These are phyloP conservation scores for Labeo calbasu DNA, from an alignment of 2,797 vertebrate species.

Conservation along the genomic window DNA sequence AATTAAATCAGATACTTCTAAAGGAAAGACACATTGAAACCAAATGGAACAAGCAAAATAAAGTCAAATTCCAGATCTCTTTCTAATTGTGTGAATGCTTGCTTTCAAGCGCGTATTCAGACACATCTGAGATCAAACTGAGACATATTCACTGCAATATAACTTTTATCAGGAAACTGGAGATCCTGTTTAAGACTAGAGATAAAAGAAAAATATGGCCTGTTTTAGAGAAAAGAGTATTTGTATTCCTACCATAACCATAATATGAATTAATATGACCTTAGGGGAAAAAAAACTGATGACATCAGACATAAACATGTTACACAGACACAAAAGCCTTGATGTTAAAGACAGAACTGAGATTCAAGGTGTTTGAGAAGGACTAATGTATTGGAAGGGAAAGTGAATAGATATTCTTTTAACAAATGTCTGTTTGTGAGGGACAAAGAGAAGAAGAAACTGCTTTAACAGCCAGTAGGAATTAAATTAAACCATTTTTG, in stretches of 20 bases:
- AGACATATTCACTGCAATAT: not conserved
- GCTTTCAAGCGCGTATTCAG: not conserved
- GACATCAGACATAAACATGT: not conserved
- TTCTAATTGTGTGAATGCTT: not conserved
- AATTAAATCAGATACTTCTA: conserved; percentile 26
- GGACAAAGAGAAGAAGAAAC: conserved; percentile 26
- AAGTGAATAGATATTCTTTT: conserved; percentile 16
- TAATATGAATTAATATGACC: conserved; percentile 7
- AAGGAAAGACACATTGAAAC: conserved; percentile 2
- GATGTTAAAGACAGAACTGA: not conserved
- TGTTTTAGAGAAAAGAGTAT: not conserved
- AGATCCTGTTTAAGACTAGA: not conserved
- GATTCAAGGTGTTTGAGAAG: conserved; percentile 30
- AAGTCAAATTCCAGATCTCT: conserved; percentile 13
- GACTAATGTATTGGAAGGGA: conserved; percentile 1
- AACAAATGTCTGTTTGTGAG: conserved; percentile 10
- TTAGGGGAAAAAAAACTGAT: not conserved
- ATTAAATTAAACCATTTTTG: conserved; percentile 32
- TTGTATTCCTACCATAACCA: conserved; percentile 4
- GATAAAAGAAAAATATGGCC: not conserved
- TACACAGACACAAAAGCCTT: conserved; percentile 1
- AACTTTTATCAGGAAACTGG: not conserved
- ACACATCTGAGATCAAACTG: not conserved
- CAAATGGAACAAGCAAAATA: conserved; percentile 2
- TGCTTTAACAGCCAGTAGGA: conserved; percentile 30